A percentile compares a stretch with the other conserved stretches of the same genome.
phyloP scores from a whole-genome alignment of 2,797 vertebrate species.

The Melopsittacus undulatus region DNA sequence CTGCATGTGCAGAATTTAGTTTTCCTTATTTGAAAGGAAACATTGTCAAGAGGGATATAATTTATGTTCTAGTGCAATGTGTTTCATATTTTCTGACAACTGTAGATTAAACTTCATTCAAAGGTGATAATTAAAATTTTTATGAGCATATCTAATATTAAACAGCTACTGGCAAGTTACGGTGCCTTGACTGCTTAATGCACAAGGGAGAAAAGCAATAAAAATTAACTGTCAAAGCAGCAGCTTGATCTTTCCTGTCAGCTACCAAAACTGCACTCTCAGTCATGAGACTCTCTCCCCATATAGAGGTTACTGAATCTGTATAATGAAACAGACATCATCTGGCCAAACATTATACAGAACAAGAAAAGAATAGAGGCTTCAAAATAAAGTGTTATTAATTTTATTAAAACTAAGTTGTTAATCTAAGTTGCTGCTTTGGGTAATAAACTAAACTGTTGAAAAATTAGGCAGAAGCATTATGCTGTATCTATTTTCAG shows the following conservation, averaged over 20 bases:
- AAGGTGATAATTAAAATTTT: conserved; percentile 70
- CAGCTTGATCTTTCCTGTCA: conserved; percentile 43
- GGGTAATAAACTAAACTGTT: neutral
- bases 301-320: neutral
- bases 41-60: conserved; percentile 28
- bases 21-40: conserved; percentile 31
- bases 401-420: neutral
- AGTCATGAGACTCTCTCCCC: neutral
- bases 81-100: conserved; percentile 66
- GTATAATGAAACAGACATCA: neutral
- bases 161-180: conserved; percentile 51
- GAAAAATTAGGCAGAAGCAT: neutral
- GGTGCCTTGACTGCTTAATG: conserved; percentile 49
- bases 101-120: conserved; percentile 64
- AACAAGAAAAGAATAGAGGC: neutral
- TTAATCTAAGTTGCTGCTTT: neutral
- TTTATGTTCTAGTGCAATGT: conserved; percentile 30
- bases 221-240: conserved; percentile 65
- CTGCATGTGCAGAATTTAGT: neutral
- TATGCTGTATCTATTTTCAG: neutral
- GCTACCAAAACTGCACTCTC: neutral
- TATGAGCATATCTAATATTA: conserved; percentile 69
- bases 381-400: neutral
- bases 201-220: conserved; percentile 48
- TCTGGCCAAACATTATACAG: neutral